Conservation (phyloP, 2,888 invertebrate species). For the Mycalesis mineus region DNA sequence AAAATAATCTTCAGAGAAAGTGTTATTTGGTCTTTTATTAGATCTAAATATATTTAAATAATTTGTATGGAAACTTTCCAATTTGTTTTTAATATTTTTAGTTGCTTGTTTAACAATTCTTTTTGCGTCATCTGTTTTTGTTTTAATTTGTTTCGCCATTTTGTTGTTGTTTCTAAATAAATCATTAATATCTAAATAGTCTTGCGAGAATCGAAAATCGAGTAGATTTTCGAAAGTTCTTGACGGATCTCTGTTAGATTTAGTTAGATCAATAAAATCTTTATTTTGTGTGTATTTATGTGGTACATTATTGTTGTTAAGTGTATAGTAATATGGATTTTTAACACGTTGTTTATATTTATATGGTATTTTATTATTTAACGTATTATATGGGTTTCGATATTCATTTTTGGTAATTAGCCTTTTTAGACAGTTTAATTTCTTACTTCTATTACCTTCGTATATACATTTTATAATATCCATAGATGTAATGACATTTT, state of each 20-base stretch:
- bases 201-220: background rate
- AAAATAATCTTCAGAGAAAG: no score
- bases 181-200: slow-evolving; percentile 6
- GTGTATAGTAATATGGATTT: background rate
- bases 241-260: background rate
- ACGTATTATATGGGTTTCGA: no score
- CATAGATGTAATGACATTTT: background rate
- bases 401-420: slow-evolving; percentile 2
- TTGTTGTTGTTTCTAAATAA: background rate
- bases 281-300: background rate
- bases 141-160: background rate
- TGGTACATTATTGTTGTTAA: background rate
- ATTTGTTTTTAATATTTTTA: background rate
- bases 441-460: background rate
- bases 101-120: background rate
- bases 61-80: no score
- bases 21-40: no score
- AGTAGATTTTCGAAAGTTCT: background rate
- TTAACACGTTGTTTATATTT: background rate
- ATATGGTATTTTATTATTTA: no score
- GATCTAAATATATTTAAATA: no score
- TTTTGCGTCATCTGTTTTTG: background rate
- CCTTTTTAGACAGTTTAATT: slow-evolving; percentile 13
- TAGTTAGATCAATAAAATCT: slow-evolving; percentile 2
- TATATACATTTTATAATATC: slow-evolving; percentile 17